phyloP scores from a whole-genome alignment of 2,113 vertebrate species.

The Nyctibius bracteatus region DNA sequence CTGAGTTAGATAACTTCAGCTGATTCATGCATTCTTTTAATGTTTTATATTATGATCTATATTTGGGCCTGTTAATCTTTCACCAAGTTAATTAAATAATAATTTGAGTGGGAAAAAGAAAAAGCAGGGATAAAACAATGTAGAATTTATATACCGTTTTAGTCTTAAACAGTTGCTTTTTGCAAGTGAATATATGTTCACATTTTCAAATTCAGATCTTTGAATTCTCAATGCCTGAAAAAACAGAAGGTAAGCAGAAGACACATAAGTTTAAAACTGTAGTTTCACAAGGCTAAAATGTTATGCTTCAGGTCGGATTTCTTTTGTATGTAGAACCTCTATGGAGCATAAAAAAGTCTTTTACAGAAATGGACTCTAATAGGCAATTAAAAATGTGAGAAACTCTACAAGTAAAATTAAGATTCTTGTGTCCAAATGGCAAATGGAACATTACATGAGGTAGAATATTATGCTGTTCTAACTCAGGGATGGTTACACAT shows the following conservation, averaged over 20 bases:
- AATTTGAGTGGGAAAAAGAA: not conserved
- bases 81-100: not conserved
- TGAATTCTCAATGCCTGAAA: not conserved
- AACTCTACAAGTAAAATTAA: not conserved
- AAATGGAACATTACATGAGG: not conserved
- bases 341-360: not conserved
- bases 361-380: not conserved
- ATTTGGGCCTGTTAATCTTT: not conserved
- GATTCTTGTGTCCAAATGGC: not conserved
- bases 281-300: not conserved
- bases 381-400: not conserved
- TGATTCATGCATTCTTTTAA: not conserved
- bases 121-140: not conserved
- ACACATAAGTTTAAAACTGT: rapidly evolving
- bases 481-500: not conserved
- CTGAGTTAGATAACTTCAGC: not conserved
- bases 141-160: not conserved
- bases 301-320: not conserved
- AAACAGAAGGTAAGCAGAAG: not conserved
- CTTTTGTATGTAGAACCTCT: not conserved
- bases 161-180: not conserved
- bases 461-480: not conserved
- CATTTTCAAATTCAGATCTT: not conserved
- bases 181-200: not conserved
- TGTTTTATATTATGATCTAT: not conserved